A percentile compares a stretch with the other conserved stretches of the same genome.
These are phyloP conservation scores for Spodoptera frugiperda DNA, from an alignment of 1,140 invertebrate species.

Conservation along the genomic window DNA sequence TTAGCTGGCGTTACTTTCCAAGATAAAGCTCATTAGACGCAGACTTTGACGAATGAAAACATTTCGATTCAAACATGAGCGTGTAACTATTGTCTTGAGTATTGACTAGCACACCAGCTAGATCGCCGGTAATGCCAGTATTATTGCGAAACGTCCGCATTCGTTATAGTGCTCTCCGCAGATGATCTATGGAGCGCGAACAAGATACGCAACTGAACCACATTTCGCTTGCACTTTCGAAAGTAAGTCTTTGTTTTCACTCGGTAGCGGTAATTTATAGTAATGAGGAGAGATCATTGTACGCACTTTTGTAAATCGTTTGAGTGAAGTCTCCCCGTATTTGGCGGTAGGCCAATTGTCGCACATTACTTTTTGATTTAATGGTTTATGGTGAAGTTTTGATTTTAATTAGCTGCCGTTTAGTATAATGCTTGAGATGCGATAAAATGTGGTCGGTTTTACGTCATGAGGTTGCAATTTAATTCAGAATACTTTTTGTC, in stretches of 20 bases:
- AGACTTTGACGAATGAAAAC: neutral
- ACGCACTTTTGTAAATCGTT: slow-evolving; percentile 71
- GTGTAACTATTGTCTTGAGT: slow-evolving; percentile 32
- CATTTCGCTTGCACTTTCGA: slow-evolving; percentile 78
- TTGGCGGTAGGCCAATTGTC: slow-evolving; percentile 65
- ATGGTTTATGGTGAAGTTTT: slow-evolving; percentile 57
- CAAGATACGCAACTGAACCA: slow-evolving; percentile 61
- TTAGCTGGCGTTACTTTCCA: too few species aligned
- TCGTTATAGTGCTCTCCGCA: slow-evolving; percentile 55
- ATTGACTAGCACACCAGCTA: slow-evolving; percentile 37
- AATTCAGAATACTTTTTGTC: neutral
- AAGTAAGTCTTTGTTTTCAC: slow-evolving; percentile 84
- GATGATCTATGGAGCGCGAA: slow-evolving; percentile 65
- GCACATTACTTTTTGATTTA: slow-evolving; percentile 59
- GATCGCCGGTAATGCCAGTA: neutral
- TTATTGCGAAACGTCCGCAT: slow-evolving; percentile 68
- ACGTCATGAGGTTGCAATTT: slow-evolving; percentile 20
- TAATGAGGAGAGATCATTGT: slow-evolving; percentile 80
- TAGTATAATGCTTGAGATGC: slow-evolving; percentile 14
- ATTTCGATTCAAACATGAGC: neutral
- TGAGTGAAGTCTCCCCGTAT: slow-evolving; percentile 60
- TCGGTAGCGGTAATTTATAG: slow-evolving; percentile 75
- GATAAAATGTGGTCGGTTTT: slow-evolving; percentile 48
- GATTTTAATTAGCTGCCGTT: slow-evolving; percentile 59
- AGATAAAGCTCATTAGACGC: too few species aligned